Conservation (phyloP, 1,140 invertebrate genomes). For the Conopomorpha cramerella region DNA sequence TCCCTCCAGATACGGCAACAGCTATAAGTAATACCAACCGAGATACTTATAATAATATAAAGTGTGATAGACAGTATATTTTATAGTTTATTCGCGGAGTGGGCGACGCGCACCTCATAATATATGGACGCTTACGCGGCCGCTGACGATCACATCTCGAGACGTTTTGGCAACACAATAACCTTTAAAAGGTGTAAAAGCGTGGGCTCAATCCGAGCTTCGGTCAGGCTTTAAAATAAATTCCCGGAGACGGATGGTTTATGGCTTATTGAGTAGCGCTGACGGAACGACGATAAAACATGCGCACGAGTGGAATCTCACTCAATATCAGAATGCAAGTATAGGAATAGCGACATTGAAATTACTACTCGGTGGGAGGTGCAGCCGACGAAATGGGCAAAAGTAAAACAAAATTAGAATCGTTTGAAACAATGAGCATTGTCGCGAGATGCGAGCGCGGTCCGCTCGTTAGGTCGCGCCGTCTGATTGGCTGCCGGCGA, state of each 20-base stretch:
- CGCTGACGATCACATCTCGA: conserved; percentile 22
- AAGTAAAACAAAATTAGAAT: conserved; percentile 48
- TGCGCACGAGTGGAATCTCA: conserved; percentile 42
- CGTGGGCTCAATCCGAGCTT: conserved; percentile 29
- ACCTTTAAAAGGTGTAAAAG: conserved; percentile 55
- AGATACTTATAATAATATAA: no score
- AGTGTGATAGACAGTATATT: no score
- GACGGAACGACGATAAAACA: conserved; percentile 45
- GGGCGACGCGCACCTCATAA: no score
- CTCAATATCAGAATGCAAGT: conserved; percentile 53
- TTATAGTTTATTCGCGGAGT: no score
- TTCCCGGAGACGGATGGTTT: conserved; percentile 54
- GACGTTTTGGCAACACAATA: conserved; percentile 50
- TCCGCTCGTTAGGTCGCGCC: conserved; percentile 24
- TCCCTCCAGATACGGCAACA: no score
- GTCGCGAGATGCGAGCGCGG: conserved; percentile 21
- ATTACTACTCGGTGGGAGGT: conserved; percentile 54
- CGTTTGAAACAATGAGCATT: conserved; percentile 51
- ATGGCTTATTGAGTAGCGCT: conserved; percentile 56
- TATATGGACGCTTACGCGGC: no score
- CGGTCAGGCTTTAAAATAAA: conserved; percentile 45
- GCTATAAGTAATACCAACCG: no score
- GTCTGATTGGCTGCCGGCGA: conserved; percentile 36
- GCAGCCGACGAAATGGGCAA: conserved; percentile 24
- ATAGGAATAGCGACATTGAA: conserved; percentile 49